Evolutionary conservation across 2,113 vertebrate genomes (phyloP), one percentile per base, ranked within the genome.

Genomic region (Psophia crepitans): DNA sequence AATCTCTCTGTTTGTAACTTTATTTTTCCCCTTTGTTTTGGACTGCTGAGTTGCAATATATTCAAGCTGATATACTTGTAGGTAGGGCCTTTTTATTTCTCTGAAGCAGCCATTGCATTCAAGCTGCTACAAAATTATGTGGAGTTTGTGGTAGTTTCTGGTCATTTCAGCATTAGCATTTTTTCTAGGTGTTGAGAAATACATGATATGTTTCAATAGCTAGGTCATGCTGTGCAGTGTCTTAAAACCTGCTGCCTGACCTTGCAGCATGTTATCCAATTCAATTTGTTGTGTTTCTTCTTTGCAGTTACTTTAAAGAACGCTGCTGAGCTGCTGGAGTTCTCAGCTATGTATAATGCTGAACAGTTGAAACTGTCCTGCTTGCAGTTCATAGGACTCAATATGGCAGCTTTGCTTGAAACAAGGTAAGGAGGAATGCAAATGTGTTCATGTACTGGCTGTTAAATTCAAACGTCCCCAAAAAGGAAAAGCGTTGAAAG

Each of bases 311-410:
- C 99, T 28, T 98, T 99, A 90, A 99, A 99, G 97, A 99, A 99
- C 39, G 98, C 98, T 88, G 98, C 99, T 1, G 99, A 99, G 96
- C 97, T 99, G 35, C 96, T 99, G 97, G 99, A 99, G 96, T 99
- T 99, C 96, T 97, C 99, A 64, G 96, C 98, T 26, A 97, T 99
- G 96, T 99, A 99, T 97, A 99, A 98, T 35, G 99, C 99, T 79
- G 98, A 99, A 37, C 99, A 99, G 87, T 97, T 99, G 32, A 99
- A 99, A 95, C 97, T 99, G 49, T 99, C 99, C 96, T 99, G 99
- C 91, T 97, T 99, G 84, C 99, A 99, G 95, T 99, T 99, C 96
- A 99, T 99, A 44, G 99, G 98, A 83, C 97, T 99, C 93, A 99
- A 99, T 97, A 99, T 99, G 98, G 98, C 98, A 37, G 98, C 99